These are phyloP conservation scores for Selene dorsalis DNA, from an alignment of 2,797 vertebrate genomes.

Conservation along the genomic window DNA sequence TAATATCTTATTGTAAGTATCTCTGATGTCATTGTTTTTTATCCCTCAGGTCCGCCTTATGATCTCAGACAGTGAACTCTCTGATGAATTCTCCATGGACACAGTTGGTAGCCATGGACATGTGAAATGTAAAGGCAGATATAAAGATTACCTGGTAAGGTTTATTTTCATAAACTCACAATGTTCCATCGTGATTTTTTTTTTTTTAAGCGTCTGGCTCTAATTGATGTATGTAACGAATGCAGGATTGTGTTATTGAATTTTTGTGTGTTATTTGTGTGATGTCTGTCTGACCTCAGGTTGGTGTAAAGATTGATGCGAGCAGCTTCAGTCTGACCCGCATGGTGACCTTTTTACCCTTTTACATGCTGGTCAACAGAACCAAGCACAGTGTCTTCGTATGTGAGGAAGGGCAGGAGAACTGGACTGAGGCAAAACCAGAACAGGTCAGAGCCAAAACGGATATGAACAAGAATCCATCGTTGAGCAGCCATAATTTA, in stretches of 20 bases:
- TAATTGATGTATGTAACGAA: neutral
- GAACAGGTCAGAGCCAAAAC: slow-evolving; percentile 85
- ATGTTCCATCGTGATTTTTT: neutral
- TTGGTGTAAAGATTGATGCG: slow-evolving; percentile 94
- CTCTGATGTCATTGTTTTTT: slow-evolving; percentile 15
- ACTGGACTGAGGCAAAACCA: slow-evolving; percentile 88
- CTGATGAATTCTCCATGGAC: slow-evolving; percentile 96
- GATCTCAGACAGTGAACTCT: slow-evolving; percentile 96
- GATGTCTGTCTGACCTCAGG: slow-evolving; percentile 74
- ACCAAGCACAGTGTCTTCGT: slow-evolving; percentile 90
- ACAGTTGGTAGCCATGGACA: slow-evolving; percentile 97
- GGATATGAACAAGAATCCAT: too few relatives aligned
- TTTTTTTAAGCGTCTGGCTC: neutral
- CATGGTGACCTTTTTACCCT: slow-evolving; percentile 95
- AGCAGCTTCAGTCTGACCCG: slow-evolving; percentile 98
- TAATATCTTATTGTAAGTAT: neutral
- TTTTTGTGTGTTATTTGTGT: slow-evolving; percentile 9
- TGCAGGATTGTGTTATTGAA: neutral
- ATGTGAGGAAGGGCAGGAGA: slow-evolving; percentile 88
- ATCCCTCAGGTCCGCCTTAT: slow-evolving; percentile 92
- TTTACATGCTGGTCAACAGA: slow-evolving; percentile 95
- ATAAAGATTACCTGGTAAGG: slow-evolving; percentile 93
- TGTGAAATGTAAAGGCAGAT: slow-evolving; percentile 93
- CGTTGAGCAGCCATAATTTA: neutral
- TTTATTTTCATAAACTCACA: neutral